Percentiles rank a stretch among this genome's conserved stretches.
These are phyloP conservation scores for Empidonax alnorum DNA, from an alignment of 2,113 vertebrate species.

Conservation along the genomic window DNA sequence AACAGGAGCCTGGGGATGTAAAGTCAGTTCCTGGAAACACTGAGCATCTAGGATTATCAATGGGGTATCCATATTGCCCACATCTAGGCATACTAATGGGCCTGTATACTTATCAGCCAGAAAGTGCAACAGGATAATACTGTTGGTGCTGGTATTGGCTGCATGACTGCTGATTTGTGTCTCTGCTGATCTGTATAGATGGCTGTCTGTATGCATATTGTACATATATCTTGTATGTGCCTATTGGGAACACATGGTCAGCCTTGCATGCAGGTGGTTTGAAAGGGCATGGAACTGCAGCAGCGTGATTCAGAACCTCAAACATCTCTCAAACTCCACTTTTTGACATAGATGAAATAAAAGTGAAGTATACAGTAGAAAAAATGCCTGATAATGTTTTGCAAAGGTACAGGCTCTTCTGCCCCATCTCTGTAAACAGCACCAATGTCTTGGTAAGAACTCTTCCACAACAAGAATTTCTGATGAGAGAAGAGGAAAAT, in stretches of 20 bases:
- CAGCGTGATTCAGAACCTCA: neutral
- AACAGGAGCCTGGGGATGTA: neutral
- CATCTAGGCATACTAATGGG: neutral
- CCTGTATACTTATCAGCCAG: neutral
- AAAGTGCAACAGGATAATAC: neutral
- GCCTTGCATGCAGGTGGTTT: neutral
- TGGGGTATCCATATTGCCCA: neutral
- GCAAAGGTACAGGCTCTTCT: neutral
- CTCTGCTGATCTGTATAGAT: neutral
- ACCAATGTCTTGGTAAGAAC: fast-evolving
- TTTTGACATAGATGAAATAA: neutral
- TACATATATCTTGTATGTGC: fast-evolving
- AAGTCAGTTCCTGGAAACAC: neutral
- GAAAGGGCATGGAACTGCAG: neutral
- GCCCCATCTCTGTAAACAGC: neutral
- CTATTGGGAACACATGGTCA: neutral
- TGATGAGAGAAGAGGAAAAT: neutral
- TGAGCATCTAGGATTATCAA: neutral
- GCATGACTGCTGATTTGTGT: neutral
- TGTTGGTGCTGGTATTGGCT: neutral
- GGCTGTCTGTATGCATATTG: fast-evolving
- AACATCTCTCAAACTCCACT: neutral
- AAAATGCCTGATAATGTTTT: neutral
- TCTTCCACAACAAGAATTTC: neutral
- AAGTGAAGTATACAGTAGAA: neutral